Conservation (phyloP, 1,140 invertebrate genomes). For the Tetramorium simillimum region DNA sequence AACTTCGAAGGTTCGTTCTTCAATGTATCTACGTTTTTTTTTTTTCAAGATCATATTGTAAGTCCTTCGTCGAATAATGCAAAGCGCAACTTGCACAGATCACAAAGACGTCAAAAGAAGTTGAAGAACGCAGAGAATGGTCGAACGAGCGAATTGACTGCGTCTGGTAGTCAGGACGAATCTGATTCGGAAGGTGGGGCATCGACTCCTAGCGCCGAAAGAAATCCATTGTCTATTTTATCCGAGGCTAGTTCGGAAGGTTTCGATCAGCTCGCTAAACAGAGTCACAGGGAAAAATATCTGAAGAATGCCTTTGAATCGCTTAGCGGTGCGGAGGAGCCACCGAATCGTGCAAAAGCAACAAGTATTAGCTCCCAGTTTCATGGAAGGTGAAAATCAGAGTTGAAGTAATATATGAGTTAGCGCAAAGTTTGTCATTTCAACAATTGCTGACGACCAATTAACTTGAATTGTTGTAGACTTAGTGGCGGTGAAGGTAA, state of each 20-base stretch:
- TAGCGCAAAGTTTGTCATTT: background rate
- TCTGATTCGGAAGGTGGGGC: constrained; percentile 90
- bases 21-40: background rate
- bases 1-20: constrained; percentile 87
- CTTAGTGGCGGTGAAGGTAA: constrained; percentile 78
- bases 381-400: constrained; percentile 79
- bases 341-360: constrained; percentile 78
- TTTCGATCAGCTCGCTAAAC: constrained; percentile 88
- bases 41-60: background rate
- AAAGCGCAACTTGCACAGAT: constrained; percentile 81
- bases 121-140: constrained; percentile 85
- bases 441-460: background rate
- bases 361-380: constrained; percentile 84
- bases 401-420: background rate
- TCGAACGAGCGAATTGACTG: constrained; percentile 85
- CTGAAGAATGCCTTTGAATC: constrained; percentile 93
- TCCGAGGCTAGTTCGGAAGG: constrained; percentile 91
- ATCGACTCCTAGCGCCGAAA: constrained; percentile 85
- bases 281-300: constrained; percentile 89
- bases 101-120: constrained; percentile 90
- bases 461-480: constrained; percentile 71
- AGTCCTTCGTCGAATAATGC: background rate
- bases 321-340: constrained; percentile 88
- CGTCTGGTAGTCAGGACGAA: constrained; percentile 89
- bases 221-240: constrained; percentile 86